Evolutionary conservation across 2,113 vertebrate species (phyloP), one percentile per base, ranked within the genome.

Genomic region (Bufo gargarizans): DNA sequence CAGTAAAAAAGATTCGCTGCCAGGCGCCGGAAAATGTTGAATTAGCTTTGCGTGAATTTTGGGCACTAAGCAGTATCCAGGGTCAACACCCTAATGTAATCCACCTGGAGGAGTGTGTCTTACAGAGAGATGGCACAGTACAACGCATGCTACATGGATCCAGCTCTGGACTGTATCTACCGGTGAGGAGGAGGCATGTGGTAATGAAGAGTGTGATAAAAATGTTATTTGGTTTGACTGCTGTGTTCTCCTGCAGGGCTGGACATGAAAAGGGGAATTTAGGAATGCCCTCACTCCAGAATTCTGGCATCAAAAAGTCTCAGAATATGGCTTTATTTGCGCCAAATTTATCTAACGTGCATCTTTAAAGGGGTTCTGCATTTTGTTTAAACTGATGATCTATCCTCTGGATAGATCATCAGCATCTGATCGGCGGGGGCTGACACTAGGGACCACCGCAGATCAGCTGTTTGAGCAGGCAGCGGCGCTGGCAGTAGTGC

Each of bases 11-110:
- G 94, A 99, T 99, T 89, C 97, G 97, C 92, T 99, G 98, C 93
- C 97, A 98, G 87, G 97, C 97, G 53, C 98, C 98, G 2, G 98
- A 99, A 94, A 99, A 98, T 58, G 98, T 99, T 90, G 98, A 99
- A 92, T 95, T 99, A 91, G 98, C 98, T 11, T 94, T 99, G 71
- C 96, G 97, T 1, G 98, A 99, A 92, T 99, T 99, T 95, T 99
- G 98, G 98, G 98, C 98, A 78, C 96, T 99, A 84, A 99, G 98
- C 95, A 99, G 98, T 93, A 98, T 99, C 94, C 97, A 98, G 93
- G 99, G 97, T 94, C 97, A 98, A 90, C 98, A 99, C 90, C 98
- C 98, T 69, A 99, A 99, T 91, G 97, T 99, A 93, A 99, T 99
- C 92, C 98, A 99, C 94, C 94, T 99, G 94, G 97, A 99, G 93